Evolutionary conservation across 2,797 vertebrate genomes (phyloP).

Genomic region (Siniperca scherzeri): DNA sequence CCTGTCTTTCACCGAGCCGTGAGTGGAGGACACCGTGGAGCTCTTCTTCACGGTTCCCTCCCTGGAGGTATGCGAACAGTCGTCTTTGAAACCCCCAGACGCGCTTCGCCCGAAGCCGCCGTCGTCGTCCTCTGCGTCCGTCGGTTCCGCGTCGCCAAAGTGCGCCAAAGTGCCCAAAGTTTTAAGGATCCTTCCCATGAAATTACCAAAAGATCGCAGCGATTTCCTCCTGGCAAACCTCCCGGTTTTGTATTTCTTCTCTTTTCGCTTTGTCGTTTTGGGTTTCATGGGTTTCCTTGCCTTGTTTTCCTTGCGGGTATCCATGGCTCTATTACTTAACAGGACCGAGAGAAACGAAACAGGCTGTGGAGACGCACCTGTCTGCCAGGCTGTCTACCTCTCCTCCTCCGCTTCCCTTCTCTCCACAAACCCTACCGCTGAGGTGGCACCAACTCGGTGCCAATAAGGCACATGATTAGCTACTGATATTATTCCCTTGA

Average conservation of each 20-base stretch:
- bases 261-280: constrained; percentile 77
- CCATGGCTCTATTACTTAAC: constrained; percentile 74
- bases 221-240: constrained; percentile 82
- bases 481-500: constrained; percentile 49
- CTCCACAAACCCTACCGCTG: constrained; percentile 63
- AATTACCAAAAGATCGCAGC: constrained; percentile 85
- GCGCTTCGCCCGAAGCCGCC: constrained; percentile 84
- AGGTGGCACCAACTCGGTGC: constrained; percentile 69
- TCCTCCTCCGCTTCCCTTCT: constrained; percentile 48
- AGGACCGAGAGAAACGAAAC: constrained; percentile 49
- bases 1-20: constrained; percentile 79
- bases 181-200: constrained; percentile 88
- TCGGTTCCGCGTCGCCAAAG: constrained; percentile 80
- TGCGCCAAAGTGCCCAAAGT: constrained; percentile 88
- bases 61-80: constrained; percentile 44
- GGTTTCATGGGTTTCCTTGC: constrained; percentile 78
- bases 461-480: constrained; percentile 68
- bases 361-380: constrained; percentile 78
- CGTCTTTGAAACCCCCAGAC: constrained; percentile 65
- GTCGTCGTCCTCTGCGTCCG: constrained; percentile 86
- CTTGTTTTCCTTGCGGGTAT: constrained; percentile 79
- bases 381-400: constrained; percentile 71
- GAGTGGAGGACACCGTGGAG: constrained; percentile 55
- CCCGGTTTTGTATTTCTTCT: constrained; percentile 78
- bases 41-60: constrained; percentile 71